These are phyloP conservation scores for Phylloscopus collybita DNA, from an alignment of 2,797 vertebrate genomes.

Conservation along the genomic window DNA sequence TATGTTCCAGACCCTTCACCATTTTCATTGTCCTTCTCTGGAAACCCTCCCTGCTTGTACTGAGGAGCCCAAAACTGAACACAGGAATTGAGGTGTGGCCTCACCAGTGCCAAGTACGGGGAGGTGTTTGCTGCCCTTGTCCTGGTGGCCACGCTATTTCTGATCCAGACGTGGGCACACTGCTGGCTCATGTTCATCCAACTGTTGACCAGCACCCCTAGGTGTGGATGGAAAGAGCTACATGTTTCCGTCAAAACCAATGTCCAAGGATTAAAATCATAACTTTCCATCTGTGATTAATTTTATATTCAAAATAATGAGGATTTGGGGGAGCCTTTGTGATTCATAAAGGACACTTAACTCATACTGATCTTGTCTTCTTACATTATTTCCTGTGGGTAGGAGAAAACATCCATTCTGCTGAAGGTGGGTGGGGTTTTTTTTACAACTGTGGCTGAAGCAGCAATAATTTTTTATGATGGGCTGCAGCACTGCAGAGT, in stretches of 20 bases:
- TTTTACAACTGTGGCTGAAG: background rate
- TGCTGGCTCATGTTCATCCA: background rate
- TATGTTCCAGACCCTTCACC: background rate
- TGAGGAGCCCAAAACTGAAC: background rate
- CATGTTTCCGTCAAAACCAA: background rate
- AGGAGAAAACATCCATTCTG: background rate
- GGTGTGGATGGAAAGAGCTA: background rate
- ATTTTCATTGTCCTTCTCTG: background rate
- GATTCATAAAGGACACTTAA: background rate
- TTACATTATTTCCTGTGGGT: background rate
- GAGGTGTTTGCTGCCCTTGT: rapidly evolving
- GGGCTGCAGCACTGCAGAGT: background rate
- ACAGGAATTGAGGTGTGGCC: background rate
- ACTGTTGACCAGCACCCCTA: background rate
- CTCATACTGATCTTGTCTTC: background rate
- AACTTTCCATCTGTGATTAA: background rate
- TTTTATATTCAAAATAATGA: background rate
- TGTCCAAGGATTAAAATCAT: background rate
- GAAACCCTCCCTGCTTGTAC: background rate
- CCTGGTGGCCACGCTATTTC: background rate
- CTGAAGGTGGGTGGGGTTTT: background rate
- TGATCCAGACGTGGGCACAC: background rate
- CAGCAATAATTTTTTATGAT: background rate
- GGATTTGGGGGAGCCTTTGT: background rate
- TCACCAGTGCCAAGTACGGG: too few relatives aligned